These are phyloP conservation scores for Haliclystus octoradiatus DNA, from an alignment of 30 jellyfish, hydroid and myxozoan species.

Conservation along the genomic window DNA sequence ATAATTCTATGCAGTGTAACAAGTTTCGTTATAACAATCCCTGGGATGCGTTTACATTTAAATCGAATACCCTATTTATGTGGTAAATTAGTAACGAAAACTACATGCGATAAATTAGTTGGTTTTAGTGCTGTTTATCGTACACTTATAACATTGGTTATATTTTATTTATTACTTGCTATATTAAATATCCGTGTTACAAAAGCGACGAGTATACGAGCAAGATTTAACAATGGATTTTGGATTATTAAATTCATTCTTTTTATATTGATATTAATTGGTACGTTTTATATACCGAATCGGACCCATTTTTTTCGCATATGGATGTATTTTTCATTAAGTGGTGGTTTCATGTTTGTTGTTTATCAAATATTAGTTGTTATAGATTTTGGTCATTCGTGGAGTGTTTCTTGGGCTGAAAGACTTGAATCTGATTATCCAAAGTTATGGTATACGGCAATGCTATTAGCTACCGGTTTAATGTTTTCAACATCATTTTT, in stretches of 20 bases:
- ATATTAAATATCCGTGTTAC: conserved; percentile 57
- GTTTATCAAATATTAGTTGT: conserved; percentile 76
- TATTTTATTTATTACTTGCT: conserved; percentile 66
- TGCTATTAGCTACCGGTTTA: conserved; percentile 70
- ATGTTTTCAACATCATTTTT: conserved; percentile 69
- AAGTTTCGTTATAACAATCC: conserved; percentile 66
- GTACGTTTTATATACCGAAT: conserved; percentile 61
- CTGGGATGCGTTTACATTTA: conserved; percentile 81
- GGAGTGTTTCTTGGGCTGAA: conserved; percentile 98
- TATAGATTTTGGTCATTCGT: conserved; percentile 94
- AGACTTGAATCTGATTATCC: conserved; percentile 71
- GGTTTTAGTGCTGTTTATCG: conserved; percentile 96
- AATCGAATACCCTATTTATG: conserved; percentile 83
- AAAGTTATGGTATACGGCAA: conserved; percentile 83
- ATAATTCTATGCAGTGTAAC: conserved; percentile 75
- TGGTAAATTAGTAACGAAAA: conserved; percentile 60
- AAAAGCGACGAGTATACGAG: conserved; percentile 69
- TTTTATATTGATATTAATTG: conserved; percentile 33
- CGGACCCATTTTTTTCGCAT: conserved; percentile 77
- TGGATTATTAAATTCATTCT: conserved; percentile 69
- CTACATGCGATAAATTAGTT: conserved; percentile 80
- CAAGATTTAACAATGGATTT: conserved; percentile 74
- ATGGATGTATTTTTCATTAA: conserved; percentile 90
- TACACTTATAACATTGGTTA: conserved; percentile 55
- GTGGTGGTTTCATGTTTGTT: conserved; percentile 84